phyloP scores from a whole-genome alignment of 37 sponge, comb jelly and placozoan species.

The Eunapius fragilis region DNA sequence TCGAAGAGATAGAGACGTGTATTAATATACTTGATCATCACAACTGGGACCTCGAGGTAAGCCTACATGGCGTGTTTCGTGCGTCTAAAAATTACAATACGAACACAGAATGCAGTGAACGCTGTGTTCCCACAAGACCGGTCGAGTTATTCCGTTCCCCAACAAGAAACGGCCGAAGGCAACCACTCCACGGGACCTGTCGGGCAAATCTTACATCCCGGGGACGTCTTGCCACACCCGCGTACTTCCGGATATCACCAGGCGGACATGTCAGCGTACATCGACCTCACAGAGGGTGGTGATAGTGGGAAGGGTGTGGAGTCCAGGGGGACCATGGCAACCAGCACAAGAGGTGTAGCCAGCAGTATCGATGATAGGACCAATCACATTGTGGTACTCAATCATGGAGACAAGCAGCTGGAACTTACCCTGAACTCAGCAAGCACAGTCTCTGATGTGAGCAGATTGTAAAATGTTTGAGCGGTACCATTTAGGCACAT shows the following conservation, averaged over 20 bases:
- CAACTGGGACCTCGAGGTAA: constrained; percentile 84
- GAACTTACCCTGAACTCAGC: not conserved
- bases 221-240: not conserved
- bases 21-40: constrained; percentile 78
- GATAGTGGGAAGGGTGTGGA: not conserved
- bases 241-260: not conserved
- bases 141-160: not conserved
- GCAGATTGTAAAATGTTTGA: not conserved
- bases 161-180: not conserved
- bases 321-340: not conserved
- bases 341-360: not conserved
- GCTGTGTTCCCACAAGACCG: constrained; percentile 61
- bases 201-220: not conserved
- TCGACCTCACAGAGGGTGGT: not conserved
- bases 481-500: too few relatives aligned
- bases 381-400: not conserved
- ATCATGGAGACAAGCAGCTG: not conserved
- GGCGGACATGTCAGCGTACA: not conserved
- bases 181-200: not conserved
- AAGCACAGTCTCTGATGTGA: not conserved
- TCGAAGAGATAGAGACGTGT: constrained; percentile 79
- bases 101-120: constrained; percentile 59
- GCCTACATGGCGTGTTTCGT: not conserved
- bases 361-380: not conserved
- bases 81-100: not conserved